A percentile compares a stretch with the other conserved stretches of the same genome.
These are phyloP conservation scores for Listronotus oregonensis DNA, from an alignment of 1,140 invertebrate species.

Conservation along the genomic window DNA sequence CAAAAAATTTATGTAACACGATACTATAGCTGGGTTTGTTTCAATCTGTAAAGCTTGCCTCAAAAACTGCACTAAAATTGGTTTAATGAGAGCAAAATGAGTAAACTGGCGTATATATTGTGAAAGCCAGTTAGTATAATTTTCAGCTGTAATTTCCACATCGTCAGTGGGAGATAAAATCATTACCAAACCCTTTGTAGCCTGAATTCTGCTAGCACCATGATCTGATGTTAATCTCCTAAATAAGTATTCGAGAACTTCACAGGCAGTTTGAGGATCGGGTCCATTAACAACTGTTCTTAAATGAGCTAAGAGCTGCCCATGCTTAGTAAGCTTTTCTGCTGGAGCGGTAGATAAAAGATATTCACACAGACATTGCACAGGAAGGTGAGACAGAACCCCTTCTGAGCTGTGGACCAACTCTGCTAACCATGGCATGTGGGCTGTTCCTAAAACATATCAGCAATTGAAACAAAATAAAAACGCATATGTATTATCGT, in stretches of 20 bases:
- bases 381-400: constrained; percentile 83
- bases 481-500: too few relatives aligned
- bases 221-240: constrained; percentile 83
- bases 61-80: constrained; percentile 71
- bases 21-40: constrained; percentile 82
- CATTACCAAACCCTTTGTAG: constrained; percentile 70
- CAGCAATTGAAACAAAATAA: too few relatives aligned
- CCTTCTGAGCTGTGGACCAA: constrained; percentile 90
- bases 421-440: constrained; percentile 97
- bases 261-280: constrained; percentile 68
- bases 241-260: constrained; percentile 92
- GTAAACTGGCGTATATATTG: constrained; percentile 74
- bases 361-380: constrained; percentile 96
- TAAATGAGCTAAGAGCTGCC: constrained; percentile 80
- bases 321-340: constrained; percentile 73
- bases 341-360: constrained; percentile 74
- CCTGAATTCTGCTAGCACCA: constrained; percentile 74
- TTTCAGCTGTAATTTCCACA: constrained; percentile 39
- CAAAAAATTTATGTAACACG: constrained; percentile 87
- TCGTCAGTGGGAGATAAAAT: constrained; percentile 60
- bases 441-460: constrained; percentile 65
- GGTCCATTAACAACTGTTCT: constrained; percentile 67
- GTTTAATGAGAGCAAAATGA: constrained; percentile 71
- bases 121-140: constrained; percentile 72
- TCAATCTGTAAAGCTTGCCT: constrained; percentile 88